Evolutionary conservation across 2,888 invertebrate genomes (phyloP).

Genomic region (Oxycera nigricornis): DNA sequence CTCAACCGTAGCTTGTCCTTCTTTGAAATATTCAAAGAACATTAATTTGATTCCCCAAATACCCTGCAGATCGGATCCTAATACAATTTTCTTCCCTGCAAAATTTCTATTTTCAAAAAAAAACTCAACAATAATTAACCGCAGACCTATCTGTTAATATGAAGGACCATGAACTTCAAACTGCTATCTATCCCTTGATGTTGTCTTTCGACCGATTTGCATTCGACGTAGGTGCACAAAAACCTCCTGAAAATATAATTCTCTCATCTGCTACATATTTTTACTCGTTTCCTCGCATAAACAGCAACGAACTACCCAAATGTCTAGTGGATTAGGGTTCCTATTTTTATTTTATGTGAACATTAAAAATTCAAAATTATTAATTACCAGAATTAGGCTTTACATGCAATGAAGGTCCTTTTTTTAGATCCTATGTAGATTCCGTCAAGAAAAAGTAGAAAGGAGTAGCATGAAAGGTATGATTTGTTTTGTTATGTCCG

Average conservation of each 20-base stretch:
- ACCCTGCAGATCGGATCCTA: conserved; percentile 16
- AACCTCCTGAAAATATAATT: neutral
- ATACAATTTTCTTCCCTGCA: neutral
- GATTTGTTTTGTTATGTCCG: conserved; percentile 25
- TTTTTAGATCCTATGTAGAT: neutral
- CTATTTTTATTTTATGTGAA: conserved; percentile 41
- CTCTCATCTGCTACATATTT: neutral
- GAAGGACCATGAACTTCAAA: neutral
- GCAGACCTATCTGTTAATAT: conserved; percentile 33
- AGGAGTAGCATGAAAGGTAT: neutral
- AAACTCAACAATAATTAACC: conserved; percentile 29
- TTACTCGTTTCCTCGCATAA: neutral
- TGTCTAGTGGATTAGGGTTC: neutral
- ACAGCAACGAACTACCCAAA: neutral
- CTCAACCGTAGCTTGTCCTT: neutral
- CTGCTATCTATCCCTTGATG: conserved; percentile 9
- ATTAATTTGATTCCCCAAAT: conserved; percentile 1
- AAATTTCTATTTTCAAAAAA: neutral
- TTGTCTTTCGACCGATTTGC: neutral
- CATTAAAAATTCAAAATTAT: conserved; percentile 47
- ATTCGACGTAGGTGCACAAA: too few species aligned
- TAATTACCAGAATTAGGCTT: conserved; percentile 47
- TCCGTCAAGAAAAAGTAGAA: too few species aligned
- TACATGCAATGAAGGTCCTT: conserved; percentile 43
- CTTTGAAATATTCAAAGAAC: neutral